Evolutionary conservation across 2,888 invertebrate species (phyloP).

Genomic region (Melinaea marsaeus): DNA sequence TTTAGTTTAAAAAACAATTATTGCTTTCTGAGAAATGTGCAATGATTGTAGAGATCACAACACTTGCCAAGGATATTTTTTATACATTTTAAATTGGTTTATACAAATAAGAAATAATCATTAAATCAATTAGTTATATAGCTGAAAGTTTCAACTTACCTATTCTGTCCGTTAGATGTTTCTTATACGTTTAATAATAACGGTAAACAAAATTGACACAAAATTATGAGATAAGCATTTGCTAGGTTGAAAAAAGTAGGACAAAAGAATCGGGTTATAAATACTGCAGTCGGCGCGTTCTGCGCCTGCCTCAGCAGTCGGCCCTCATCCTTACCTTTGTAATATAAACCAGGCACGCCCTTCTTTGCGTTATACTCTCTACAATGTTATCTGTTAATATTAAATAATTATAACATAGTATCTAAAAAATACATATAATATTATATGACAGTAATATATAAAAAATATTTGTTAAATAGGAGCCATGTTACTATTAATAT

Average conservation of each 20-base stretch:
- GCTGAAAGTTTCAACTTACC: neutral
- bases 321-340: conserved; percentile 6
- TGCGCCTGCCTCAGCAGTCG: conserved; percentile 6
- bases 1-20: conserved; percentile 12
- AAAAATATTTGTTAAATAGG: no score
- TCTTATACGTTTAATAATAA: neutral
- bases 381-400: neutral
- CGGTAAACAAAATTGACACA: conserved; percentile 1
- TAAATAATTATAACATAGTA: no score
- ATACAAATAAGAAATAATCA: no score
- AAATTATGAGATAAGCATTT: conserved; percentile 5
- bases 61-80: no score
- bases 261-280: conserved; percentile 8
- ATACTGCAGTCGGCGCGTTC: conserved; percentile 7
- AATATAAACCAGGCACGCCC: conserved; percentile 8
- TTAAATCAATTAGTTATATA: no score
- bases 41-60: no score
- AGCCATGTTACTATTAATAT: no score
- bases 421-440: no score
- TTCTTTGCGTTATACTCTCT: conserved; percentile 5
- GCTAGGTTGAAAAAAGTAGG: conserved; percentile 2
- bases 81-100: no score
- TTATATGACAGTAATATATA: no score
- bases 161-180: neutral
- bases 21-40: neutral